Conservation (phyloP, 2,797 vertebrate genomes). For the Ispidina picta region DNA sequence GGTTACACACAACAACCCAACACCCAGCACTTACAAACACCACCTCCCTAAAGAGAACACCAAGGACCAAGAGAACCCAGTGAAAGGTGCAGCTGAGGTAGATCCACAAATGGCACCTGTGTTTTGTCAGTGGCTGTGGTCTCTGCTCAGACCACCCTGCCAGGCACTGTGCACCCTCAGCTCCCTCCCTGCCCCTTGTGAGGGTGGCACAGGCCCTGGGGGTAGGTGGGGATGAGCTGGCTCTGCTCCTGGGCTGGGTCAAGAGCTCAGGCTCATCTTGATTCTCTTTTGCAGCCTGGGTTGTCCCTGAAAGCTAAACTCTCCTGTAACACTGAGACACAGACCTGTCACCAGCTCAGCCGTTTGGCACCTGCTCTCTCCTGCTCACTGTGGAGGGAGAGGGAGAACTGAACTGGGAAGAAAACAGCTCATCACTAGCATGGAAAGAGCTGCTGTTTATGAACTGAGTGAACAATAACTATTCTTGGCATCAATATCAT, state of each 20-base stretch:
- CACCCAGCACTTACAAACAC: background rate
- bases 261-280: background rate
- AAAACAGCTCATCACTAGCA: background rate
- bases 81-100: conserved; percentile 34
- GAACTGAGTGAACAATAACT: background rate
- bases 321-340: background rate
- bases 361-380: background rate
- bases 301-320: background rate
- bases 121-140: background rate
- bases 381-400: background rate
- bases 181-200: background rate
- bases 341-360: background rate
- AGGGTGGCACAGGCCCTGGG: background rate
- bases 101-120: background rate
- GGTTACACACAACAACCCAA: background rate
- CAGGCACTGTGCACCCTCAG: background rate
- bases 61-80: background rate
- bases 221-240: background rate
- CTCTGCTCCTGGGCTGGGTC: background rate
- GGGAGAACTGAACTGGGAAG: background rate
- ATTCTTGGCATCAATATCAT: background rate
- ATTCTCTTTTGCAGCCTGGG: background rate
- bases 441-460: background rate
- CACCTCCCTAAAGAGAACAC: background rate
- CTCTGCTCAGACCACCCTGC: background rate